These are phyloP conservation scores for Tonatia bakeri DNA, from an alignment of 2,113 vertebrate species.

Conservation along the genomic window DNA sequence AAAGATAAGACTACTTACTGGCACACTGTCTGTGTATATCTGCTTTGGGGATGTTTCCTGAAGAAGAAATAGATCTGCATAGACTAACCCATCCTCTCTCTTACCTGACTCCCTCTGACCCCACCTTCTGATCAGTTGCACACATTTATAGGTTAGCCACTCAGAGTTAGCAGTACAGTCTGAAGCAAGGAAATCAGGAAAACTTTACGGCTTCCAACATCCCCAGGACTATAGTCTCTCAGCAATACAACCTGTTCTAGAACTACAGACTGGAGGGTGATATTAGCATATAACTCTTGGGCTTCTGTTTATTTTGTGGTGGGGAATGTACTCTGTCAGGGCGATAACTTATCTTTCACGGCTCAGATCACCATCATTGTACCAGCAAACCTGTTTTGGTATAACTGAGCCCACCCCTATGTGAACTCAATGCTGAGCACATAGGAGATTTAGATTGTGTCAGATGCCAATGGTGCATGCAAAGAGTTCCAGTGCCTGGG, in stretches of 20 bases:
- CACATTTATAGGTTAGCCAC: background rate
- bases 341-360: constrained; percentile 11
- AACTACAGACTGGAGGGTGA: background rate
- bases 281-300: background rate
- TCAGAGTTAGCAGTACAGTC: background rate
- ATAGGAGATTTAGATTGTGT: constrained; percentile 38
- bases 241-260: background rate
- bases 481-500: constrained; percentile 24
- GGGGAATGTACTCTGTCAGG: constrained; percentile 33
- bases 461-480: constrained; percentile 8
- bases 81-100: background rate
- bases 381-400: constrained; percentile 57
- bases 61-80: background rate
- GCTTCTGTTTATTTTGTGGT: background rate
- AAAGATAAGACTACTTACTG: background rate
- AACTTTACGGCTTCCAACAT: background rate
- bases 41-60: background rate
- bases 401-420: constrained; percentile 8
- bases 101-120: background rate
- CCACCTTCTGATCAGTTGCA: background rate
- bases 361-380: constrained; percentile 50
- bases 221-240: background rate
- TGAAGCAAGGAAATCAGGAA: background rate
- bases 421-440: constrained; percentile 22
- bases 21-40: background rate